Evolutionary conservation across 1,140 invertebrate species (phyloP), one percentile per base, ranked within the genome.

Genomic region (Hermetia illucens): DNA sequence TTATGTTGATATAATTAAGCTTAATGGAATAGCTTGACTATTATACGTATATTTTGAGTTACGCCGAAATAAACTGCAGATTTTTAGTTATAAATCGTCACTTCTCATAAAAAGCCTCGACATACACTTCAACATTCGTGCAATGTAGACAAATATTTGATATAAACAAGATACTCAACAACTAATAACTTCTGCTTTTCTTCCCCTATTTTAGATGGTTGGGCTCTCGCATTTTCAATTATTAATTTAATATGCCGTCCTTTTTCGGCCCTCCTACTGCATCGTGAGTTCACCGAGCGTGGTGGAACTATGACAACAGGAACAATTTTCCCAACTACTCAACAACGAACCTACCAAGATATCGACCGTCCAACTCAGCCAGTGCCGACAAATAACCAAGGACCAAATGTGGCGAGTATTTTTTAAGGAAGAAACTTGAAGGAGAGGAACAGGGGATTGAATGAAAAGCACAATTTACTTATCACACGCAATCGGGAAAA

Each of bases 341-440:
- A 55, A 40, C 57, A 57, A 46, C 41, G 57, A 5, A 59, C 51
- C 44, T 60, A 60, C 34, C 54, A 60, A 47, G 57, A 60, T 35
- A 60, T 60, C 15, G 57, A 60, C 40, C 40, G 56, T 15, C 56
- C 54, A 21, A 53, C 53, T 20, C 54, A 57, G 37, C 53, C 52
- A 13, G 54, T 52, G 34, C 54, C 56, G 9, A 55, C 48, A 17
- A 34, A 40, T 16, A 57, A 54, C 21, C 52, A 52, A 19, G 54
- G 50, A 8, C 57, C 54, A 4, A 55, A 54, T 53, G 55, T 55
- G 41, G 54, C 54, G 2, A 52, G 51, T 45, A 57, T 59, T 44
- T 59, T 59, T 40, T 59, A 55, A 42, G n/a, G n/a, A n/a, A n/a
- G n/a, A n/a, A n/a, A n/a, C n/a, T n/a, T n/a, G n/a, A n/a, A n/a